A percentile compares a stretch with the other conserved stretches of the same genome.
Evolutionary conservation across 2,888 invertebrate genomes (phyloP).

Genomic region (Andrena haemorrhoa): DNA sequence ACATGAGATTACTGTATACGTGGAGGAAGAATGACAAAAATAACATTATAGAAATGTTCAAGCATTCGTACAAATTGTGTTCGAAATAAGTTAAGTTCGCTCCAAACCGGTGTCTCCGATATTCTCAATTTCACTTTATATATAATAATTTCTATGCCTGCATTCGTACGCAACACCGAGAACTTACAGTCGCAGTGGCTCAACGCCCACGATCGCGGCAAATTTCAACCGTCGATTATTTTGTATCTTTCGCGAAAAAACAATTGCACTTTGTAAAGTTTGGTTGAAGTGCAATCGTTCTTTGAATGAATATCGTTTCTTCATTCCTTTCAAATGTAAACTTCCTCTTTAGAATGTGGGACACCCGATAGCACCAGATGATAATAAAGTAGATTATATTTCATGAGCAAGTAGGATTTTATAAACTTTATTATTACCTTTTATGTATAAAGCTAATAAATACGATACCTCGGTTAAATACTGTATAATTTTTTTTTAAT

Average conservation of each 20-base stretch:
- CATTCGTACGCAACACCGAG: too few relatives aligned
- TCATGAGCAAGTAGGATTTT: neutral
- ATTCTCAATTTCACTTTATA: neutral
- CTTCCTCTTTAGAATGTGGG: too few relatives aligned
- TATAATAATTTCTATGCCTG: neutral
- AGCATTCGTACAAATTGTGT: conserved; percentile 19
- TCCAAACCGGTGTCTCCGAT: neutral
- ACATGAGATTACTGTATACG: conserved; percentile 16
- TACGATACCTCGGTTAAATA: conserved; percentile 53
- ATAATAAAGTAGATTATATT: neutral
- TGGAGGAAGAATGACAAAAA: neutral
- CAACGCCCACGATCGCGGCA: conserved; percentile 30
- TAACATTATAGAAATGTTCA: conserved; percentile 7
- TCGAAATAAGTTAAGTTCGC: conserved; percentile 11
- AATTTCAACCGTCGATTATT: conserved; percentile 21
- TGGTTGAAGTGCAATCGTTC: neutral
- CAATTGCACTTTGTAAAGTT: neutral
- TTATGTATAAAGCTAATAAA: conserved; percentile 42
- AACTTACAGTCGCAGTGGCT: too few relatives aligned
- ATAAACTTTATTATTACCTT: conserved; percentile 35
- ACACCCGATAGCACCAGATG: too few relatives aligned
- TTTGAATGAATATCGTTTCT: too few relatives aligned
- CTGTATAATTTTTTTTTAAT: conserved; percentile 57
- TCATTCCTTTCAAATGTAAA: too few relatives aligned
- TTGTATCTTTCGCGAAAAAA: neutral